Conservation (phyloP, 2,113 vertebrate genomes). For the Gadus chalcogrammus region DNA sequence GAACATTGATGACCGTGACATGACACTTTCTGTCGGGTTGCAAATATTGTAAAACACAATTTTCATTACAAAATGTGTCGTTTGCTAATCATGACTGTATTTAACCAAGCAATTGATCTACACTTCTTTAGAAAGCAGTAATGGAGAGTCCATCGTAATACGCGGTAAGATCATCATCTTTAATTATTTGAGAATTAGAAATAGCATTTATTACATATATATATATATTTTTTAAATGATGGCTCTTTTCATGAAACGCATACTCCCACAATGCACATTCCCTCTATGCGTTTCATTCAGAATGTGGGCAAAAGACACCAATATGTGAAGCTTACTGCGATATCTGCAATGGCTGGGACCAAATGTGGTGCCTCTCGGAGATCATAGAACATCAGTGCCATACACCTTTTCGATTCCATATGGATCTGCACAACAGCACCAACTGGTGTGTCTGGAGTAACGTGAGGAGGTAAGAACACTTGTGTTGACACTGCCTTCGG, state of each 20-base stretch:
- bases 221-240: too few species aligned
- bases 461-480: constrained; percentile 55
- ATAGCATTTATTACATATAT: background rate
- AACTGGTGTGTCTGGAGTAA: constrained; percentile 66
- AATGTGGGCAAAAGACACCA: constrained; percentile 23
- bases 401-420: background rate
- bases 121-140: constrained; percentile 45
- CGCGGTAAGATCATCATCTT: constrained; percentile 41
- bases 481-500: too few species aligned
- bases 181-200: background rate
- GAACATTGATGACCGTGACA: background rate
- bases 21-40: constrained; percentile 1
- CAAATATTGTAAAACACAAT: background rate
- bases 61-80: background rate
- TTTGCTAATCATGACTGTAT: background rate
- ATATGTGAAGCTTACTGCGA: fast-evolving
- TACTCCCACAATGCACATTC: background rate
- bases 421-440: constrained; percentile 45
- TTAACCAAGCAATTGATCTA: background rate
- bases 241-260: too few species aligned
- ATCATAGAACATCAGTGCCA: background rate
- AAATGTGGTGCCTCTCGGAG: constrained; percentile 5
- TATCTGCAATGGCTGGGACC: fast-evolving
- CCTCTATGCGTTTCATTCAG: constrained; percentile 26
- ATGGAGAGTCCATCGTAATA: background rate